Evolutionary conservation across 2,888 invertebrate species (phyloP), one percentile per base, ranked within the genome.

Genomic region (Cerceris ruficornis): DNA sequence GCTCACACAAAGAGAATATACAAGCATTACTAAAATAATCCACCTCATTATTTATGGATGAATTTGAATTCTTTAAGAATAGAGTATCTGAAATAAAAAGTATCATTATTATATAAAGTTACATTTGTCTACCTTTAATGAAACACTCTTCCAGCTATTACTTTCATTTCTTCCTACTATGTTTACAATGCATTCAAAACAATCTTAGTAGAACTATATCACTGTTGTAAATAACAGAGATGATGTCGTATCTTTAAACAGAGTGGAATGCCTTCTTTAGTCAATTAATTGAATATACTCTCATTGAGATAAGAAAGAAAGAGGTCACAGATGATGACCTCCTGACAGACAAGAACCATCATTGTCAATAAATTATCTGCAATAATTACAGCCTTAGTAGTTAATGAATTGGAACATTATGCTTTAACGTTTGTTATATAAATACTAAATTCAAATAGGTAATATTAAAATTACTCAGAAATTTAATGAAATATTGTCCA

Each of bases 321-420:
- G 70, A 88, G 90, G 90, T 90, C 90, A 89, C 67, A 76, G 75
- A 83, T 73, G 88, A 88, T 90, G 90, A 90, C 91, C 89, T 84
- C 80, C 69, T 73, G 75, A 69, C 75, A 61, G 66, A 64, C 64
- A 75, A 82, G 80, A 72, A 76, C 69, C 66, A 75, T 83, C 83
- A 69, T 75, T 69, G 74, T 65, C 65, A 79, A 72, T 74, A 70
- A 83, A 82, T 84, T 80, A 82, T 73, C 77, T 68, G 69, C 69
- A 81, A 75, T 75, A 76, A 66, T 74, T 75, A 68, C 59, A 62
- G 54, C 39, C 46, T 62, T 54, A 13, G 14, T 59, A 57, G 46
- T 64, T 17, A 61, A 59, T 57, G 59, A 65, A 54, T 41, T 9
- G 42, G 46, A 57, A 49, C 39, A 28, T 46, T 58, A 4, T 28